Evolutionary conservation across 2,888 invertebrate species (phyloP), one percentile per base, ranked within the genome.

Genomic region (Drosophila atripex): DNA sequence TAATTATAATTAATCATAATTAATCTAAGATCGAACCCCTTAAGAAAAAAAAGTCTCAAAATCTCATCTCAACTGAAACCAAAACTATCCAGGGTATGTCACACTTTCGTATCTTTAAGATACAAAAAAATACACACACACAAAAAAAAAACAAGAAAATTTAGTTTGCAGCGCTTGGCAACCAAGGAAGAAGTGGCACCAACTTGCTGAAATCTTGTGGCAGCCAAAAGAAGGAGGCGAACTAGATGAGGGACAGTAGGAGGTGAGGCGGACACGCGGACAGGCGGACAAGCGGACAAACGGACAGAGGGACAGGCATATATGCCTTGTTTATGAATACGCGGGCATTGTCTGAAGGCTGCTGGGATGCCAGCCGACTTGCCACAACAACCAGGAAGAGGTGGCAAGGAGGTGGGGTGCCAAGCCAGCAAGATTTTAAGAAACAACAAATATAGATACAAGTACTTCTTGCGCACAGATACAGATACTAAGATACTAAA

Each of bases 271-370:
- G 43, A 16, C 11, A 23, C 23, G 14, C 35, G 41, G 32, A 32
- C 30, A 60, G 43, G 30, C 52, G 14, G 46, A n/a, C 38, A 57
- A 46, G 16, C 45, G 30, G 35, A 35, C 32, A 61, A 39, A 38
- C 49, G 12, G 46, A 16, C 39, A 56, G 52, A 45, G 28, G 52
- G 58, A 64, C 63, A 64, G 50, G 49, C 30, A 65, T 18, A 65
- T 18, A 18, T 49, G 86, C 79, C 88, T 86, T 77, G 78, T 84
- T 82, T 80, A 82, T 82, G 82, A 88, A 82, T 82, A 82, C 80
- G 85, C 85, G 59, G 69, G 50, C 88, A 82, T 82, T 82, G 82
- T 82, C 74, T 70, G 86, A 72, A 71, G 72, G 65, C 68, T 43
- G 59, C 32, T n/a, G 28, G 9, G 28, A 28, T 28, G 32, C 12